Evolutionary conservation across 2,797 vertebrate species (phyloP).

Genomic region (Sitta carolinensis): DNA sequence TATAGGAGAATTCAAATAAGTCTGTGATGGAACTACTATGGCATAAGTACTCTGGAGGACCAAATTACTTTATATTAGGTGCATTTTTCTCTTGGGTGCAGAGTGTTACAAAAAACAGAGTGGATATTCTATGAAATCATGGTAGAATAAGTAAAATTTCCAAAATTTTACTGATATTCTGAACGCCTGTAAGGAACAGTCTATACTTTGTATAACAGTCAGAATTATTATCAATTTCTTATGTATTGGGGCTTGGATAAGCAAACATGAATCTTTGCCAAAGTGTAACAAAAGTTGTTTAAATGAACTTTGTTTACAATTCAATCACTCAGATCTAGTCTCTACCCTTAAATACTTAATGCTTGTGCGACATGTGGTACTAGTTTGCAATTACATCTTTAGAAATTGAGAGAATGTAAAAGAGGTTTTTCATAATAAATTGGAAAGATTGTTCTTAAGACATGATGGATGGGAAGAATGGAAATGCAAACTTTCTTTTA

Average conservation of each 20-base stretch:
- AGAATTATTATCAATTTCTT: background rate
- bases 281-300: background rate
- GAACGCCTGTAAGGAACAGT: background rate
- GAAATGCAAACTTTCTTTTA: background rate
- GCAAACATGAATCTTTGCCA: background rate
- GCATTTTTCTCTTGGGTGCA: background rate
- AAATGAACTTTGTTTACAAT: background rate
- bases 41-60: background rate
- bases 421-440: background rate
- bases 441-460: background rate
- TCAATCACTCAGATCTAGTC: background rate
- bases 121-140: background rate
- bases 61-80: background rate
- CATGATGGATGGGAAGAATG: accelerated
- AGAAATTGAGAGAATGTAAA: background rate
- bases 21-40: background rate
- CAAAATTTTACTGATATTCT: background rate
- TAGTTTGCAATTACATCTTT: background rate
- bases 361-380: background rate
- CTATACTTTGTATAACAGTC: background rate
- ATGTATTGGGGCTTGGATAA: background rate
- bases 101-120: background rate
- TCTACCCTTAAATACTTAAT: background rate
- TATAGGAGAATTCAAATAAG: slow-evolving; percentile 2
- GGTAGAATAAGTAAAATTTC: background rate